Conservation (phyloP, 1,140 invertebrate genomes). For the Monomorium pharaonis region DNA sequence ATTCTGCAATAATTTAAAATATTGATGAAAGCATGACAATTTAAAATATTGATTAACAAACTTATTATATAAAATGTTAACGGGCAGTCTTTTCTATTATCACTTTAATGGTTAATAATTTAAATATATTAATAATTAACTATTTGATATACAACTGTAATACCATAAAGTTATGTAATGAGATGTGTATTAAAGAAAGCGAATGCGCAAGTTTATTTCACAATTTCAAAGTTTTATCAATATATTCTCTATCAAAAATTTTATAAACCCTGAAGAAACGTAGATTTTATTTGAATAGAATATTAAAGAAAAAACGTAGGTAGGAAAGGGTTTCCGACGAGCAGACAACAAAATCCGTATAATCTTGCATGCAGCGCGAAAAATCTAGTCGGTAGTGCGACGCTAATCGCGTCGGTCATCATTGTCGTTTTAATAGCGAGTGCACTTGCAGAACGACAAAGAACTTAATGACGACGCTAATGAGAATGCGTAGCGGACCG, state of each 20-base stretch:
- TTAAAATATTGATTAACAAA: no score
- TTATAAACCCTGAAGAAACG: not conserved
- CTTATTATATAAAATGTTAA: no score
- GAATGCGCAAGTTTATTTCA: not conserved
- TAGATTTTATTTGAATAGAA: not conserved
- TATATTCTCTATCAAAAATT: not conserved
- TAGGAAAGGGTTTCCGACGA: not conserved
- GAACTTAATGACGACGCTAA: conserved; percentile 64
- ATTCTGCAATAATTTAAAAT: no score
- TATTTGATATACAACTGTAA: not conserved
- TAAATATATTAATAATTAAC: not conserved
- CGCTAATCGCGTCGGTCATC: conserved; percentile 54
- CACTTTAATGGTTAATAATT: not conserved
- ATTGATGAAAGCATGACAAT: no score
- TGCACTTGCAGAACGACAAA: conserved; percentile 43
- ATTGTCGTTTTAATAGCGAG: conserved; percentile 52
- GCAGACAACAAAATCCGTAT: not conserved
- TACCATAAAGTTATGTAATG: not conserved
- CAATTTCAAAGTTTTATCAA: not conserved
- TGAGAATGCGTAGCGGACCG: conserved; percentile 55
- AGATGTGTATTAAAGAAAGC: not conserved
- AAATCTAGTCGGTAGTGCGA: conserved; percentile 27
- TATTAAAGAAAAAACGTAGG: not conserved
- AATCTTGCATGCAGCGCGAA: conserved; percentile 24
- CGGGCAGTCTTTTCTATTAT: no score